Percentiles rank a stretch among this genome's conserved stretches.
Evolutionary conservation across 2,888 invertebrate species (phyloP).

Genomic region (Aspidapion aeneum): DNA sequence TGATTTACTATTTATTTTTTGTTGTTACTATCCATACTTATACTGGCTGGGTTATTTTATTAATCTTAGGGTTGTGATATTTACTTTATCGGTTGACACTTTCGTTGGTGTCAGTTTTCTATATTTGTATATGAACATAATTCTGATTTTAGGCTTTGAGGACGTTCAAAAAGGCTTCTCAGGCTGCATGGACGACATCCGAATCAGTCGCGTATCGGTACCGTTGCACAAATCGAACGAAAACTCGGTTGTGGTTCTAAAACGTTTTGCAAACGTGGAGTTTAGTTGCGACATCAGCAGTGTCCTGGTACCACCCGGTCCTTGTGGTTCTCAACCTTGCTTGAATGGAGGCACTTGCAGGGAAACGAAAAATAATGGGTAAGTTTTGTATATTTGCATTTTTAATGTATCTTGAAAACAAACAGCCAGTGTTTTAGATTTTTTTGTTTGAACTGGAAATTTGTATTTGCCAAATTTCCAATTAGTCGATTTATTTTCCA

Average conservation of each 20-base stretch:
- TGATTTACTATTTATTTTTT: too few species aligned
- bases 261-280: conserved; percentile 66
- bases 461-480: too few species aligned
- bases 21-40: too few species aligned
- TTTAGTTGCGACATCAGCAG: conserved; percentile 62
- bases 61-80: too few species aligned
- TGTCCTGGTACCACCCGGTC: conserved; percentile 58
- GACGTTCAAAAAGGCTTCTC: conserved; percentile 79
- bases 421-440: too few species aligned
- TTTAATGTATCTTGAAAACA: background rate
- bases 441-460: background rate
- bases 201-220: conserved; percentile 63
- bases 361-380: conserved; percentile 43
- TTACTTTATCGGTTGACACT: too few species aligned
- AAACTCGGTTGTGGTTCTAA: conserved; percentile 60
- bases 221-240: conserved; percentile 70
- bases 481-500: too few species aligned
- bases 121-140: too few species aligned
- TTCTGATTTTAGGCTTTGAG: conserved; percentile 52
- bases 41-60: too few species aligned
- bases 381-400: conserved; percentile 2
- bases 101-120: too few species aligned
- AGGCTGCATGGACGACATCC: conserved; percentile 88
- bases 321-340: conserved; percentile 76
- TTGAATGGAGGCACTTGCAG: conserved; percentile 68